Evolutionary conservation across 2,797 vertebrate genomes (phyloP).

Genomic region (Percopsis omiscomaycus): DNA sequence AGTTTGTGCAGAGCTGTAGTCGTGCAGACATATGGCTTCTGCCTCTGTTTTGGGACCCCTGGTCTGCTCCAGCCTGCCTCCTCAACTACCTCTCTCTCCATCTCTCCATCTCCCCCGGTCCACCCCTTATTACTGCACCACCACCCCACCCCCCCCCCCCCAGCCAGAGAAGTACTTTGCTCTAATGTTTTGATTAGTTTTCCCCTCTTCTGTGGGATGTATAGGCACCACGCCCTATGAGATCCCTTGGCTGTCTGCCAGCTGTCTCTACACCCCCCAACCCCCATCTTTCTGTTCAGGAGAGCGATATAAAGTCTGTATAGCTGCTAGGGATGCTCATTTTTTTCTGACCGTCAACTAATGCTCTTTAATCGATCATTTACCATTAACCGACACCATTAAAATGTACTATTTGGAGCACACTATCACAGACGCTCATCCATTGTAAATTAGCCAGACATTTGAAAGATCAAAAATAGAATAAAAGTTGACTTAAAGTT

Average conservation of each 20-base stretch:
- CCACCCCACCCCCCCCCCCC: slow-evolving; percentile 17
- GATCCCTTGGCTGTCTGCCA: slow-evolving; percentile 40
- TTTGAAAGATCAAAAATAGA: too few species aligned
- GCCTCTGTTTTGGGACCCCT: slow-evolving; percentile 38
- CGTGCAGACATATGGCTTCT: slow-evolving; percentile 36
- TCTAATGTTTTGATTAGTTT: slow-evolving; percentile 32
- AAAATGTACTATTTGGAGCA: too few species aligned
- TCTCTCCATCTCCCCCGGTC: slow-evolving; percentile 19
- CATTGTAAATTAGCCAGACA: too few species aligned
- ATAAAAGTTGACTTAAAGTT: too few species aligned
- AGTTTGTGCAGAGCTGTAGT: slow-evolving; percentile 30
- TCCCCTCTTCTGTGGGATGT: slow-evolving; percentile 44
- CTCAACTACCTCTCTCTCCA: slow-evolving; percentile 19
- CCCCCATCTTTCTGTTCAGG: slow-evolving; percentile 1
- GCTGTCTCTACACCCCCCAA: slow-evolving; percentile 30
- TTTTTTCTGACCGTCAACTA: slow-evolving; percentile 22
- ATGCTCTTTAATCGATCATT: background rate
- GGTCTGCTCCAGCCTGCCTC: slow-evolving; percentile 8
- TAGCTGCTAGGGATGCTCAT: background rate
- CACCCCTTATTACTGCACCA: slow-evolving; percentile 7
- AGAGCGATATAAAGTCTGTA: too few species aligned
- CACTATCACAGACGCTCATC: too few species aligned
- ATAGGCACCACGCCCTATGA: slow-evolving; percentile 52
- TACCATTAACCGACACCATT: too few species aligned
- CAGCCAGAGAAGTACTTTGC: slow-evolving; percentile 53